Evolutionary conservation across 2,797 vertebrate species (phyloP).

Genomic region (Poecilia wingei): DNA sequence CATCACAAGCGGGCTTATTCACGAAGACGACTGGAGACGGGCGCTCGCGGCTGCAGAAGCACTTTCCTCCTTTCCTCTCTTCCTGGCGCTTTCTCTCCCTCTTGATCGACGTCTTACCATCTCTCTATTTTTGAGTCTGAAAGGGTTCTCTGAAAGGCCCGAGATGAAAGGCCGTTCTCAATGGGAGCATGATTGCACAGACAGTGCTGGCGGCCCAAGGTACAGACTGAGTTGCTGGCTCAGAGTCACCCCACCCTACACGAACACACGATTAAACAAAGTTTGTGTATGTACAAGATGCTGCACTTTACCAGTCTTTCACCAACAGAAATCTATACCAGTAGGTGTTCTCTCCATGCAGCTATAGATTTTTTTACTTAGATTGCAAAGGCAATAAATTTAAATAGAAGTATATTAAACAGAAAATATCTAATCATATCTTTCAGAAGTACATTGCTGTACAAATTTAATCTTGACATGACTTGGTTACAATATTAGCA

Average conservation of each 20-base stretch:
- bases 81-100: conserved; percentile 34
- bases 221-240: conserved; percentile 58
- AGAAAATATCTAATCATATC: conserved; percentile 21
- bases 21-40: conserved; percentile 55
- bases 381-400: conserved; percentile 6
- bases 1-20: conserved; percentile 66
- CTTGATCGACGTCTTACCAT: conserved; percentile 59
- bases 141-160: conserved; percentile 75
- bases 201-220: conserved; percentile 62
- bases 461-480: conserved; percentile 16
- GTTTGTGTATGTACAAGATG: conserved; percentile 27
- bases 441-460: conserved; percentile 21
- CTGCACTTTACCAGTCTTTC: conserved; percentile 19
- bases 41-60: conserved; percentile 74
- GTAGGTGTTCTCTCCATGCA: background rate
- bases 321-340: conserved; percentile 6
- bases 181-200: conserved; percentile 73
- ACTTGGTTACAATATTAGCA: conserved; percentile 45
- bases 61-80: conserved; percentile 62
- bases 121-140: conserved; percentile 60
- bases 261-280: conserved; percentile 24
- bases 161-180: conserved; percentile 76
- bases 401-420: conserved; percentile 4
- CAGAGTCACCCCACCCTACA: conserved; percentile 46
- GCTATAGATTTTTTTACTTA: conserved; percentile 3